Evolutionary conservation across 2,888 invertebrate genomes (phyloP).

Genomic region (Chelonus formosanus): DNA sequence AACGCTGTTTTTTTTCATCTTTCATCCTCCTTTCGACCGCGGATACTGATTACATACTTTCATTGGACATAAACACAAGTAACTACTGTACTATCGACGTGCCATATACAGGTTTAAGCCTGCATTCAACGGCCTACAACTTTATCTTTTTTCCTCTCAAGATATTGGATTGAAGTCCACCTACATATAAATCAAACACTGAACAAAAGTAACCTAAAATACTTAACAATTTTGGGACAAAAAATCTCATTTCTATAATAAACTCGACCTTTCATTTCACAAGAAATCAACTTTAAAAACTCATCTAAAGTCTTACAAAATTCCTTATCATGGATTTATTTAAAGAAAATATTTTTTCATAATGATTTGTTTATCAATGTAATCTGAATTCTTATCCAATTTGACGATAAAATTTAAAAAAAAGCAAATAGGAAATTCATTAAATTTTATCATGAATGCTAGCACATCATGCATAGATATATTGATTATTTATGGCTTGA

Average conservation of each 20-base stretch:
- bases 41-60: slow-evolving; percentile 3
- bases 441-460: slow-evolving; percentile 22
- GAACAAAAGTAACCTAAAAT: too few species aligned
- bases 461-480: slow-evolving; percentile 51
- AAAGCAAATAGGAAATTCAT: not conserved
- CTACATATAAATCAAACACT: too few species aligned
- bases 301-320: too few species aligned
- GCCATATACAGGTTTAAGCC: not conserved
- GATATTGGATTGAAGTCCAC: too few species aligned
- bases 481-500: slow-evolving; percentile 61
- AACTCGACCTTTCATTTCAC: too few species aligned
- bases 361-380: too few species aligned
- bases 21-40: not conserved
- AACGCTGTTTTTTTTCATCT: not conserved
- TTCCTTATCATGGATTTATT: too few species aligned
- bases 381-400: too few species aligned
- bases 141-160: not conserved
- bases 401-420: not conserved
- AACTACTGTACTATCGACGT: not conserved
- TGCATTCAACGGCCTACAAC: not conserved
- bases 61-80: not conserved
- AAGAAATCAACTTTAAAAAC: too few species aligned
- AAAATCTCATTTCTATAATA: too few species aligned
- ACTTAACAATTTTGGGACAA: too few species aligned
- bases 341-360: too few species aligned